Conservation (phyloP, 2,888 invertebrate genomes). For the Syritta pipiens region DNA sequence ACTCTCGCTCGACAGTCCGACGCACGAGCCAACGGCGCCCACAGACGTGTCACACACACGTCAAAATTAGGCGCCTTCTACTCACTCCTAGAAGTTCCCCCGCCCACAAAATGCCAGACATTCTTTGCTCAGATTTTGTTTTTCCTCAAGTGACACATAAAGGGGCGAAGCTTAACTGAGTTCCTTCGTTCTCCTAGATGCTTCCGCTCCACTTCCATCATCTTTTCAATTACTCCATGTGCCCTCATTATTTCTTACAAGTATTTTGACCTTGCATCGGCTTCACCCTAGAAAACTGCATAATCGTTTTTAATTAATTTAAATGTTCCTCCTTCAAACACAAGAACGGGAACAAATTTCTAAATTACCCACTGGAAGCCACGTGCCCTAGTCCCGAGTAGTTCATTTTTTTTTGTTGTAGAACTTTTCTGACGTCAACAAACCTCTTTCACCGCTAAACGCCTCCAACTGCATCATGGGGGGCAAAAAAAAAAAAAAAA, state of each 20-base stretch:
- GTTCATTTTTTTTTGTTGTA: neutral
- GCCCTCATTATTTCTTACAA: constrained; percentile 29
- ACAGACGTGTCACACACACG: no score
- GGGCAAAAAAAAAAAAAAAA: constrained; percentile 15
- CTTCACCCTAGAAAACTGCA: neutral
- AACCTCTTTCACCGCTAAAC: constrained; percentile 35
- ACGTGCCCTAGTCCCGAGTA: constrained; percentile 6
- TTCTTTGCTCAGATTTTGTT: no score
- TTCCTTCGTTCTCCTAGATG: no score
- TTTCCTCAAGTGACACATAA: no score
- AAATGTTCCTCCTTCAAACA: constrained; percentile 17
- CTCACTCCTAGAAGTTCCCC: no score
- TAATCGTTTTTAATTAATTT: constrained; percentile 47
- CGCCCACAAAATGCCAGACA: no score
- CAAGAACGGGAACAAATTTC: neutral
- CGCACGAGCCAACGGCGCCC: no score
- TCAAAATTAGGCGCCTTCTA: no score
- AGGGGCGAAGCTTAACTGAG: no score
- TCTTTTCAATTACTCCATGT: constrained; percentile 2
- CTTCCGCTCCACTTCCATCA: neutral
- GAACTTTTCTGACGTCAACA: constrained; percentile 45
- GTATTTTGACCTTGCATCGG: constrained; percentile 16
- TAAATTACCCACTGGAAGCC: constrained; percentile 19
- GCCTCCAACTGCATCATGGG: constrained; percentile 44
- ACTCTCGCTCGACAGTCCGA: no score